phyloP scores from a whole-genome alignment of 2,888 invertebrate genomes.

The Synanthedon myopaeformis region DNA sequence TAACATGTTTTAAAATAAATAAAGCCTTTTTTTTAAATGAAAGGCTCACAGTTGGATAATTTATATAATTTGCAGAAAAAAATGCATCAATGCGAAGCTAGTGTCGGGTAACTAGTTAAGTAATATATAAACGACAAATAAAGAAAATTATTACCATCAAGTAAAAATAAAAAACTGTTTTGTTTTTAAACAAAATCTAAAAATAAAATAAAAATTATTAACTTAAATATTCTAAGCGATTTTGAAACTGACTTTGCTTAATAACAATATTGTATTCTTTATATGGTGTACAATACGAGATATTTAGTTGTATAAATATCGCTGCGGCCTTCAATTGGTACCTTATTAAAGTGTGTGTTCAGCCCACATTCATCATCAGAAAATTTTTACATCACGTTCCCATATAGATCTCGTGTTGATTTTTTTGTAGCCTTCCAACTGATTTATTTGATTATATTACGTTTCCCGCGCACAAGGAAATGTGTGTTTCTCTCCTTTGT shows the following conservation, averaged over 20 bases:
- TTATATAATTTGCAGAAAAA: too few relatives aligned
- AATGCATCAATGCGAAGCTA: too few relatives aligned
- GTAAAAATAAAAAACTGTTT: too few relatives aligned
- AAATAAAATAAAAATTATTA: too few relatives aligned
- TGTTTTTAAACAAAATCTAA: too few relatives aligned
- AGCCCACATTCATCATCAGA: constrained; percentile 31
- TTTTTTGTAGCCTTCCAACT: neutral
- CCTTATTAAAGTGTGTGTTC: constrained; percentile 26
- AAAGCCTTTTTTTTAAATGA: too few relatives aligned
- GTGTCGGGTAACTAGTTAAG: too few relatives aligned
- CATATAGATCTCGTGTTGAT: constrained; percentile 13
- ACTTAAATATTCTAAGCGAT: too few relatives aligned
- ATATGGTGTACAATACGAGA: constrained; percentile 11
- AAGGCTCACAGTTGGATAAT: too few relatives aligned
- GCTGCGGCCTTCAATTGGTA: constrained; percentile 32
- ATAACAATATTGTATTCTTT: constrained; percentile 13
- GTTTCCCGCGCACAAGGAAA: constrained; percentile 50
- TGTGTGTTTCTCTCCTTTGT: constrained; percentile 26
- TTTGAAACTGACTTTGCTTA: neutral
- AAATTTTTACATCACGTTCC: constrained; percentile 30
- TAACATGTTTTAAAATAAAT: too few relatives aligned
- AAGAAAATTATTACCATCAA: too few relatives aligned
- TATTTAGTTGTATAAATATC: constrained; percentile 12
- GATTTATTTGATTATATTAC: constrained; percentile 19
- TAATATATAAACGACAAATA: too few relatives aligned